These are phyloP conservation scores for Drosophila maculinotata DNA, from an alignment of 2,888 invertebrate species.

Conservation along the genomic window DNA sequence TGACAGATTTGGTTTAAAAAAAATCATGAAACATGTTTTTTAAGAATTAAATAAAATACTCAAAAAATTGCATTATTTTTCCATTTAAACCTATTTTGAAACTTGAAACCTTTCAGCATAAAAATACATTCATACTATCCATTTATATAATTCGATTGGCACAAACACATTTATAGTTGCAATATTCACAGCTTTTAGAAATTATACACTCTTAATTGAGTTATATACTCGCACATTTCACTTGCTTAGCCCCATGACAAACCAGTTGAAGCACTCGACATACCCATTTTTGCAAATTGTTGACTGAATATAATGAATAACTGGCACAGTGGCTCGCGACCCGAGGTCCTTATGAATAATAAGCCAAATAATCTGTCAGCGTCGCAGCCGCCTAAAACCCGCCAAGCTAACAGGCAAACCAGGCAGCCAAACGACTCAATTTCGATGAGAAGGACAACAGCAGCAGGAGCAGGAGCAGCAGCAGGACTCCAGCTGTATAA, in stretches of 20 bases:
- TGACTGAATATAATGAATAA: constrained; percentile 54
- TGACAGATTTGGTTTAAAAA: too few relatives aligned
- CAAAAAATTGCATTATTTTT: background rate
- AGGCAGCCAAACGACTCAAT: constrained; percentile 70
- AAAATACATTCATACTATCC: constrained; percentile 1
- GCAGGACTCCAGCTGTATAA: constrained; percentile 13
- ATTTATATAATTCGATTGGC: constrained; percentile 20
- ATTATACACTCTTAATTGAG: constrained; percentile 27
- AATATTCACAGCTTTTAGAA: background rate
- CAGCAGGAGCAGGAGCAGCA: background rate
- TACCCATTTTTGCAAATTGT: constrained; percentile 16
- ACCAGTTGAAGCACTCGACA: constrained; percentile 17
- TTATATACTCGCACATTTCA: constrained; percentile 14
- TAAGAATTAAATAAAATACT: background rate
- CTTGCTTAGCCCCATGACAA: constrained; percentile 32
- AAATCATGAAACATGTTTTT: too few relatives aligned
- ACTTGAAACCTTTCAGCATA: background rate
- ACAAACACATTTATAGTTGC: constrained; percentile 6
- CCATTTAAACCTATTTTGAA: background rate
- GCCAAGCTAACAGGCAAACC: constrained; percentile 24
- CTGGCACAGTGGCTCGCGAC: constrained; percentile 35
- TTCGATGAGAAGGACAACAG: constrained; percentile 44
- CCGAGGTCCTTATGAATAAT: constrained; percentile 77
- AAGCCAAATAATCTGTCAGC: constrained; percentile 81
- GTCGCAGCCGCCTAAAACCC: constrained; percentile 67